Base-by-base conservation (phyloP, 1,140 invertebrate genomes). In the Platyscapa corneri region DNA sequence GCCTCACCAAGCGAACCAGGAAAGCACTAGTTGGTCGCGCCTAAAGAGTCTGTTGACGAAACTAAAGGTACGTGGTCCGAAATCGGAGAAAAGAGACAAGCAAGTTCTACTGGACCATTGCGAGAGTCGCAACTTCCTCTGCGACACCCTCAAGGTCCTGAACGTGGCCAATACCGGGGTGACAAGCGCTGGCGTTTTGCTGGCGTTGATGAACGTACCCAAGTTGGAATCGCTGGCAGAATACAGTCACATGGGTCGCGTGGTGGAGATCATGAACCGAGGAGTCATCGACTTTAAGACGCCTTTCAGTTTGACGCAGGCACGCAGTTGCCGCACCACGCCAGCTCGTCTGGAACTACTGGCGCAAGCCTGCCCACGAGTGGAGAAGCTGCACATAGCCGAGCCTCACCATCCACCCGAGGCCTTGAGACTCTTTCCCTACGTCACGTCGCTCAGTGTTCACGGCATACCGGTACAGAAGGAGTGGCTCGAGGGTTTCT, bases 161-260 rank as follows among this genome's bases (percentile, higher is more conserved):
- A 94, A 94, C 74, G 90, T 94, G 16, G 92, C 93, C 0, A 94
- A 94, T 79, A 94, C 94, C 0, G 89, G 89, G 0, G 92, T 94
- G 0, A 94, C 91, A 1, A 92, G 90, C 64, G 90, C 91, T 0
- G 94, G 94, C 0, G 91, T 94, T 8, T 82, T 94, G 6, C 79
- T 94, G 3, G 92, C 92, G 3, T 79, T 94, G 10, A 89, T 93
- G 74, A 91, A 93, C 72, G 90, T 93, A 27, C 91, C 93, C 0
- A 88, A 88, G 30, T 80, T 94, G 18, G 92, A 94, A 87, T 94
- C 93, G 0, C 77, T 94, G 46, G 94, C 93, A 0, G 93, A 94
- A 37, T 94, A 94, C 83, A 92, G 87, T 75, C 92, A 94, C 83
- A 92, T 94, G 85, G 93, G 92, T 3, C 86, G 91, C 30, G 93